Evolutionary conservation across 2,888 invertebrate species (phyloP).

Genomic region (Dryadula phaetusa): DNA sequence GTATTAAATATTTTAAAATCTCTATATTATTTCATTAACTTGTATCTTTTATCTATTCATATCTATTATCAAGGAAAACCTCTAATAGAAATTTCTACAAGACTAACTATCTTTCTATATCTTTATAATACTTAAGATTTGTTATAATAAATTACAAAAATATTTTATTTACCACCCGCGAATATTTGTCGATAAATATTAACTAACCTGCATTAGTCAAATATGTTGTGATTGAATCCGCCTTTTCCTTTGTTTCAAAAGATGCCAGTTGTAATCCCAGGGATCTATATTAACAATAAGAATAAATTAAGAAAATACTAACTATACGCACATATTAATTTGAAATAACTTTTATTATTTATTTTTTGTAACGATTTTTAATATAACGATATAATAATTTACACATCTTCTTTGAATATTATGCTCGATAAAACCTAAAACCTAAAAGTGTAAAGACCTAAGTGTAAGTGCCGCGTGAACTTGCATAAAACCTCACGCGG

Average conservation of each 20-base stretch:
- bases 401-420: constrained; percentile 56
- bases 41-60: not conserved
- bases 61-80: not conserved
- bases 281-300: constrained; percentile 81
- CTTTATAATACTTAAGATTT: too few relatives aligned
- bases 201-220: constrained; percentile 89
- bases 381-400: not conserved
- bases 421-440: constrained; percentile 23
- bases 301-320: constrained; percentile 51
- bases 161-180: not conserved
- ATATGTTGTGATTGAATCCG: constrained; percentile 92
- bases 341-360: too few relatives aligned
- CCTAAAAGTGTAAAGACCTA: constrained; percentile 53
- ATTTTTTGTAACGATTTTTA: not conserved
- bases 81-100: too few relatives aligned
- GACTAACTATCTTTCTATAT: too few relatives aligned
- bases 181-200: not conserved
- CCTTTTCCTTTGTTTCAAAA: constrained; percentile 94
- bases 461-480: constrained; percentile 54
- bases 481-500: constrained; percentile 57
- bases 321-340: constrained; percentile 43
- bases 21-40: not conserved
- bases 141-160: too few relatives aligned
- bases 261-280: constrained; percentile 93
- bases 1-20: not conserved